Evolutionary conservation across 2,888 invertebrate species (phyloP), one percentile per base, ranked within the genome.

Genomic region (Scaptomyza polygonia): DNA sequence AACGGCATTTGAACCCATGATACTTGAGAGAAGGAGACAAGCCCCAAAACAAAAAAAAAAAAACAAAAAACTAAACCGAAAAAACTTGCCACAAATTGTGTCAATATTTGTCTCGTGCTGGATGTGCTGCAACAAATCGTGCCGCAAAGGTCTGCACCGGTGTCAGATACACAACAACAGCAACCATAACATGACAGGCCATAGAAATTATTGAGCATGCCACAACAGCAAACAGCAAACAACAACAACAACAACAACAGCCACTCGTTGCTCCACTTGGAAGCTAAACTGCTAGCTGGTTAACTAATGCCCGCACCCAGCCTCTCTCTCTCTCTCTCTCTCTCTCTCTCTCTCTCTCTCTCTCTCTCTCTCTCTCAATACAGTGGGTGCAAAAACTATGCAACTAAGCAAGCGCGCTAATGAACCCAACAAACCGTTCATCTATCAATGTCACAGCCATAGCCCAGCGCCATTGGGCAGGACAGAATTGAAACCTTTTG

Each of bases 111-210:
- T 82, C 82, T 82, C 82, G 82, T 82, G 82, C 88, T 79, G 86
- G 79, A 85, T 85, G 87, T 73, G 80, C 77, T 91, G 91, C 88
- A 91, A 90, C 89, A 91, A 90, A 90, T 91, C 91, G 90, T 90
- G 91, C 89, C 80, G 74, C 86, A 90, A 90, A 89, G 91, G 90
- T 90, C 90, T 90, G 74, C 80, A 65, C 69, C 80, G 88, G 89
- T 91, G 90, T 91, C 91, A 90, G 72, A 77, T 84, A 48, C 32
- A 58, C 48, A 53, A 65, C 62, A 52, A 54, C 63, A 45, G 36
- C 63, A 47, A 39, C 30, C 56, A 67, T 76, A 81, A 83, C 88
- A 82, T 88, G 81, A 82, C 81, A 88, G 77, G 84, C 81, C 78
- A 84, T 84, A 80, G 69, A 82, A 88, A 82, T 88, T 88, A 88